phyloP scores from a whole-genome alignment of 2,797 vertebrate genomes.

The Varecia variegata region DNA sequence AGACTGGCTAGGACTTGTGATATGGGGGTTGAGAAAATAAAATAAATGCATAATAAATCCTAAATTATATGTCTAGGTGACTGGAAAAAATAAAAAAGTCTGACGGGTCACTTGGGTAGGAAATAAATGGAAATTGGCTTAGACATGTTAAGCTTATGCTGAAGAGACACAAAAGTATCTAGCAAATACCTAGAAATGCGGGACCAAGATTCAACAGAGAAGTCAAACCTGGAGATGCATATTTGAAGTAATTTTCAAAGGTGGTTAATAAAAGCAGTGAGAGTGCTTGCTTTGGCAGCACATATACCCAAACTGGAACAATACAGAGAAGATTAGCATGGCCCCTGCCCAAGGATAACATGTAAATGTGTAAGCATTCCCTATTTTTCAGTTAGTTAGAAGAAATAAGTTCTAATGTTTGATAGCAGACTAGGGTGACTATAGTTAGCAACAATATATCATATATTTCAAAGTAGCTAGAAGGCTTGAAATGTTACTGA shows the following conservation, averaged over 20 bases:
- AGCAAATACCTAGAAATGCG: not conserved
- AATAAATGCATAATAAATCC: not conserved
- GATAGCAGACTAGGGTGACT: too few relatives aligned
- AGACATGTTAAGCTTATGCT: not conserved
- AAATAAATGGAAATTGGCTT: conserved; percentile 6
- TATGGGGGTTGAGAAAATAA: not conserved
- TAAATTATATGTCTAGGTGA: not conserved
- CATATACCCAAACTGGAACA: too few relatives aligned
- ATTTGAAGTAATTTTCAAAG: not conserved
- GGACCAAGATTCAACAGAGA: not conserved
- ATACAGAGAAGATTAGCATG: too few relatives aligned
- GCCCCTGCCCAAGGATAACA: too few relatives aligned
- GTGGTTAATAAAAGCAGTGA: not conserved
- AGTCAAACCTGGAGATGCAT: not conserved
- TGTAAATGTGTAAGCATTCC: too few relatives aligned
- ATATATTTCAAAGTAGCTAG: too few relatives aligned
- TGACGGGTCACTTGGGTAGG: not conserved
- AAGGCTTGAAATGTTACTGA: too few relatives aligned
- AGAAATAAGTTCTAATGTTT: too few relatives aligned
- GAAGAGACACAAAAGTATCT: not conserved
- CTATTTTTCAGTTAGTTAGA: too few relatives aligned
- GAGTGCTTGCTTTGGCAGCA: too few relatives aligned
- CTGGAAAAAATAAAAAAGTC: not conserved
- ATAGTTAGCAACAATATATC: too few relatives aligned
- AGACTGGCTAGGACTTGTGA: conserved; percentile 9